phyloP scores from a whole-genome alignment of 2,113 vertebrate species.

The Chaetorhynchus papuensis region DNA sequence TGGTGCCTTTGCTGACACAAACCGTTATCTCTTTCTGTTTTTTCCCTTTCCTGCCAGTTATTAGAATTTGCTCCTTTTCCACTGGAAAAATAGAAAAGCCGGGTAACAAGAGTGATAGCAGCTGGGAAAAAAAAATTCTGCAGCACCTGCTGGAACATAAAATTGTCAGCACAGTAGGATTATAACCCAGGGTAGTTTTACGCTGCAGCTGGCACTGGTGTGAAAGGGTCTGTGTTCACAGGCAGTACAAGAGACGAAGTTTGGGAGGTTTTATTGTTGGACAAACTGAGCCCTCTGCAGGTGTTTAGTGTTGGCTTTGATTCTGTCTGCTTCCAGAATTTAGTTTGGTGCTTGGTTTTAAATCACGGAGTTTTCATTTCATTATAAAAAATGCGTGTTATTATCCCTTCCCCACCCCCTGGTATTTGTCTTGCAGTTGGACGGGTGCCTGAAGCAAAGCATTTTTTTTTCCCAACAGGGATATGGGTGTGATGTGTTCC shows the following conservation, averaged over 20 bases:
- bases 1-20: background rate
- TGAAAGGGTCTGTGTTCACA: background rate
- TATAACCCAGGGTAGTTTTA: slow-evolving; percentile 4
- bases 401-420: fast-evolving
- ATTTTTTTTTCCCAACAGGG: background rate
- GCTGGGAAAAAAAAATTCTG: background rate
- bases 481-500: background rate
- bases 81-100: background rate
- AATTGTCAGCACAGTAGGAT: background rate
- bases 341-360: background rate
- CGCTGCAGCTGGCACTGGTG: background rate
- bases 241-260: background rate
- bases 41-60: background rate
- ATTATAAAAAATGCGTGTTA: background rate
- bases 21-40: background rate
- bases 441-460: background rate
- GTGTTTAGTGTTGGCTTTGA: background rate
- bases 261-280: background rate
- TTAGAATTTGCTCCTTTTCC: background rate
- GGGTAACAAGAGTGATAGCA: background rate
- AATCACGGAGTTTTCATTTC: fast-evolving
- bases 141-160: background rate
- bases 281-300: background rate
- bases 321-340: background rate
- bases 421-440: background rate